phyloP scores from a whole-genome alignment of 2,113 vertebrate genomes.

The Bagarius yarrelli region DNA sequence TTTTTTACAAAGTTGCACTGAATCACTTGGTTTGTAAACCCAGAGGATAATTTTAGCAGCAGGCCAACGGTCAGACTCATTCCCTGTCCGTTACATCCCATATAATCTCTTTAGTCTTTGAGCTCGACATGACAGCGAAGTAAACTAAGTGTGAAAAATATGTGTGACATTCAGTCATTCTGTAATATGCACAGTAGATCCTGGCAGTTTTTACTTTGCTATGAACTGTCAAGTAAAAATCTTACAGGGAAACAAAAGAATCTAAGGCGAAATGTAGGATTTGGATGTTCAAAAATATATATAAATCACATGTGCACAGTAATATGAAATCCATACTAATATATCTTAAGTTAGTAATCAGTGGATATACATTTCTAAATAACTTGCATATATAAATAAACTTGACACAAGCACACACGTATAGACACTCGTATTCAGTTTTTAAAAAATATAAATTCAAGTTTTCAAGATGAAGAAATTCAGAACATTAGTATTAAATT shows the following conservation, averaged over 20 bases:
- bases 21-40: slow-evolving; percentile 54
- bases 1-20: slow-evolving; percentile 31
- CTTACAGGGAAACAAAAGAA: neutral
- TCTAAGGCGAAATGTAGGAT: too few species aligned
- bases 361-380: too few species aligned
- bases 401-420: too few species aligned
- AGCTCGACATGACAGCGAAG: slow-evolving; percentile 8
- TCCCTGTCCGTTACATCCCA: slow-evolving; percentile 1
- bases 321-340: too few species aligned
- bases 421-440: too few species aligned
- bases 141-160: neutral
- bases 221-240: neutral
- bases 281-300: too few species aligned
- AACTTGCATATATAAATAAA: too few species aligned
- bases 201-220: neutral
- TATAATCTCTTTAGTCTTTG: slow-evolving; percentile 17
- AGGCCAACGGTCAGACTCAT: slow-evolving; percentile 30
- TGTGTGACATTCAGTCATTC: neutral
- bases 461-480: too few species aligned
- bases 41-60: slow-evolving; percentile 42
- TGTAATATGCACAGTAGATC: neutral
- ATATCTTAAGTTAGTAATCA: too few species aligned
- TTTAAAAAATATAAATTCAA: too few species aligned
- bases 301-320: too few species aligned
- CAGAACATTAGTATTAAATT: too few species aligned